Evolutionary conservation across 2,888 invertebrate species (phyloP).

Genomic region (Hymenopus coronatus): DNA sequence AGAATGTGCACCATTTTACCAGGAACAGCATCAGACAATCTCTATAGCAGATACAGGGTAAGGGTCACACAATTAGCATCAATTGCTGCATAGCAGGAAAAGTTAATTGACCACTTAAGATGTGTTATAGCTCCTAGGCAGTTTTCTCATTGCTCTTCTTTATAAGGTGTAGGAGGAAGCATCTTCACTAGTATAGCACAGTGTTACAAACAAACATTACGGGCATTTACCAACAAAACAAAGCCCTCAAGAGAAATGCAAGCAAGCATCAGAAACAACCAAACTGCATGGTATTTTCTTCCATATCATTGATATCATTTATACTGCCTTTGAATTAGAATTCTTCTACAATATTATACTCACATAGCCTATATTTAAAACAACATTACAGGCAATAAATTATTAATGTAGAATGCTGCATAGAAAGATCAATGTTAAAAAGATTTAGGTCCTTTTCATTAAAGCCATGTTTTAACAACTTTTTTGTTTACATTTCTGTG

Average conservation of each 20-base stretch:
- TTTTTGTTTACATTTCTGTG: too few relatives aligned
- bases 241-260: not conserved
- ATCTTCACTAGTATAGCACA: not conserved
- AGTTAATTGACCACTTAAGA: not conserved
- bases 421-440: not conserved
- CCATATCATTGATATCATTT: too few relatives aligned
- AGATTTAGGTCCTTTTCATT: too few relatives aligned
- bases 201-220: not conserved
- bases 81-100: not conserved
- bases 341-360: too few relatives aligned
- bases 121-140: not conserved
- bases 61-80: not conserved
- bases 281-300: too few relatives aligned
- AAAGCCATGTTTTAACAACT: too few relatives aligned
- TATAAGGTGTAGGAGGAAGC: not conserved
- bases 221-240: not conserved
- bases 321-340: too few relatives aligned
- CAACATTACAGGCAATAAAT: not conserved
- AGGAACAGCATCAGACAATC: not conserved
- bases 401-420: not conserved
- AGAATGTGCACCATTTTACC: not conserved
- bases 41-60: not conserved
- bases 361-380: not conserved
- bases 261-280: too few relatives aligned
- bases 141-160: not conserved